Evolutionary conservation across 2,113 vertebrate genomes (phyloP).

Genomic region (Isichthys henryi): DNA sequence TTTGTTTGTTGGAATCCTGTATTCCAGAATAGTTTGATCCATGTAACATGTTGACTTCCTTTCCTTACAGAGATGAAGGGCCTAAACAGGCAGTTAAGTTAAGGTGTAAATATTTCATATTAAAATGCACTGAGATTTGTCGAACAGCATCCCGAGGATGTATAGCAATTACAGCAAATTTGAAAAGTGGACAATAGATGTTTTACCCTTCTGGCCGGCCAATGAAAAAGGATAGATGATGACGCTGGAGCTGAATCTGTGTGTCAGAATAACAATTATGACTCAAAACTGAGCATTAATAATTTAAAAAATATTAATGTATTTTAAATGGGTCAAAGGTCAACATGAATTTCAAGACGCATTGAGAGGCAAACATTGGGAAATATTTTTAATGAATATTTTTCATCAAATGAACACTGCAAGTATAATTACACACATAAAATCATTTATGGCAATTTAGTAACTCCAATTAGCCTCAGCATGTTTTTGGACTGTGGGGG

Average conservation of each 20-base stretch:
- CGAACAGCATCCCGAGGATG: constrained; percentile 64
- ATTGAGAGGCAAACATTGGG: not conserved
- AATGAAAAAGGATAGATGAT: constrained; percentile 35
- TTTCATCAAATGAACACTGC: not conserved
- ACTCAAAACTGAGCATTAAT: not conserved
- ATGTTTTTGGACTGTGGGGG: too few relatives aligned
- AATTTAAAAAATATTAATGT: not conserved
- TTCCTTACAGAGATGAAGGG: not conserved
- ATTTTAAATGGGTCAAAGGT: constrained; percentile 1
- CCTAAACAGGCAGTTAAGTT: not conserved
- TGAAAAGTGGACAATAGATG: constrained; percentile 53
- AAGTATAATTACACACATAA: not conserved
- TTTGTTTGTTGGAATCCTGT: not conserved
- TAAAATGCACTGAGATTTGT: constrained; percentile 69
- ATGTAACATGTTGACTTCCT: not conserved
- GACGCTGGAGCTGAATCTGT: not conserved
- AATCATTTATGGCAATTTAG: too few relatives aligned
- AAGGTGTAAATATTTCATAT: constrained; percentile 71
- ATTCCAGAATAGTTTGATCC: not conserved
- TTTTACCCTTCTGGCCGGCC: constrained; percentile 24
- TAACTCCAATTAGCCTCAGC: too few relatives aligned
- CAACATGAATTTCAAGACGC: not conserved
- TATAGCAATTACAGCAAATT: constrained; percentile 68
- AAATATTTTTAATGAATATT: not conserved
- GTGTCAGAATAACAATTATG: constrained; percentile 22